Conservation (phyloP, 92 coral and sea anemone genomes). For the Metridium senile region DNA sequence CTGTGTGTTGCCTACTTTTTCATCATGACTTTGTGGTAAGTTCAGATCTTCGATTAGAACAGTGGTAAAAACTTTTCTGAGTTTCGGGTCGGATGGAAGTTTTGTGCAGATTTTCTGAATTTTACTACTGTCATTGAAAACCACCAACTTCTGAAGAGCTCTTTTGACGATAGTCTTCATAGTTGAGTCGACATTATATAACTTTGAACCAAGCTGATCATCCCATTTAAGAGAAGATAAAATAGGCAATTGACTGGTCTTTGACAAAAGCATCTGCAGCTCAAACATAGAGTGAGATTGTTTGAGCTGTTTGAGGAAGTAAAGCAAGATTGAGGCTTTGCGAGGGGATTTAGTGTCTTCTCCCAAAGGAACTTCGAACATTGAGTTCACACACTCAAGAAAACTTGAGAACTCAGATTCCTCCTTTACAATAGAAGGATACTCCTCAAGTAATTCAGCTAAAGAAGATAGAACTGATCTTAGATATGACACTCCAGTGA, state of each 20-base stretch:
- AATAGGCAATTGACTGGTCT: constrained; percentile 40
- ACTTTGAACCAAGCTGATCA: constrained; percentile 20
- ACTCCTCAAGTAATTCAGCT: constrained; percentile 35
- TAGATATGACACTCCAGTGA: constrained; percentile 70
- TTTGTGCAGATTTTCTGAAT: constrained; percentile 6
- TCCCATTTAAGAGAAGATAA: constrained; percentile 35
- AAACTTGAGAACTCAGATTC: constrained; percentile 43
- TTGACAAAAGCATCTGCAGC: constrained; percentile 39
- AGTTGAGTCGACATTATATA: constrained; percentile 14
- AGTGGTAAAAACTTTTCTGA: constrained; percentile 46
- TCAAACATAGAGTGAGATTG: constrained; percentile 44
- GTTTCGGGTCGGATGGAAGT: constrained; percentile 29
- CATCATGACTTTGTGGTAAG: constrained; percentile 46
- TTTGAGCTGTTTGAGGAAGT: constrained; percentile 66
- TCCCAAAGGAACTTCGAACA: constrained; percentile 33
- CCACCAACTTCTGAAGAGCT: constrained; percentile 26
- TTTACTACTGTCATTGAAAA: constrained; percentile 17
- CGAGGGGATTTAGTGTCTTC: constrained; percentile 18
- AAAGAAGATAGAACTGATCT: constrained; percentile 62
- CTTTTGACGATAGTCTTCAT: constrained; percentile 20
- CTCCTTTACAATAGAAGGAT: constrained; percentile 23
- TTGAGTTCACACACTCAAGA: constrained; percentile 53
- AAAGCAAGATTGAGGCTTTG: constrained; percentile 41
- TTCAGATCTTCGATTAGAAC: constrained; percentile 53
- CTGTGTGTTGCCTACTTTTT: constrained; percentile 53